Base-by-base conservation (phyloP, 1,140 invertebrate genomes). In the Daktulosphaira vitifoliae region DNA sequence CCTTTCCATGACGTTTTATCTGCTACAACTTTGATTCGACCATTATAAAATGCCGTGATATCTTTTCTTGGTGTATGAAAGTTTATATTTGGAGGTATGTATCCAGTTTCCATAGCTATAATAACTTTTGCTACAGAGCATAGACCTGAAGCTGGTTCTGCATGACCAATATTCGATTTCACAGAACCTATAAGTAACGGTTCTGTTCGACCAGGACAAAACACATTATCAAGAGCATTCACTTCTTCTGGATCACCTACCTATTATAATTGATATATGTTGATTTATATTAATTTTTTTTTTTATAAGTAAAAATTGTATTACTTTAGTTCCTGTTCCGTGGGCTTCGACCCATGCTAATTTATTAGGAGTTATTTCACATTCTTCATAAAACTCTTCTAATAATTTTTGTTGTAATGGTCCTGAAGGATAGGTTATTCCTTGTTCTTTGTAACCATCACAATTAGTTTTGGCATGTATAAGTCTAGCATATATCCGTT, bases 81-180 rank as follows among this genome's bases (percentile, higher is more conserved):
- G 71, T 91, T 83, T 1, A 90, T 74, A 74, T 88, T 90, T 2
- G 85, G 81, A 9, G 86, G 85, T 53, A 91, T 82, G 0, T 77
- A 68, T 20, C 80, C 80, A 15, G 77, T 76, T 73, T 89, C 83
- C 80, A 88, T 86, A 1, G 84, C 80, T 64, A 90, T 78, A 5
- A 90, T 67, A 1, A 81, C 73, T 77, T 96, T 96, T 3, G 86
- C 82, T 38, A 96, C 70, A 1, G 89, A 87, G 73, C 88, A 90
- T 0, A 90, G 75, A 66, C 92, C 92, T 37, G 91, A 93, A 2
- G 88, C 87, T 7, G 91, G 86, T 75, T 98, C 95, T 1, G 88
- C 82, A 74, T 98, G 95, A 0, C 95, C 95, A 71, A 96, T 80
- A 75, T 96, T 96, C 0, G 92, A 92, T 73, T 98, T 98, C 1